Evolutionary conservation across 2,888 invertebrate species (phyloP).

Genomic region (Orthonychiurus folsomi): DNA sequence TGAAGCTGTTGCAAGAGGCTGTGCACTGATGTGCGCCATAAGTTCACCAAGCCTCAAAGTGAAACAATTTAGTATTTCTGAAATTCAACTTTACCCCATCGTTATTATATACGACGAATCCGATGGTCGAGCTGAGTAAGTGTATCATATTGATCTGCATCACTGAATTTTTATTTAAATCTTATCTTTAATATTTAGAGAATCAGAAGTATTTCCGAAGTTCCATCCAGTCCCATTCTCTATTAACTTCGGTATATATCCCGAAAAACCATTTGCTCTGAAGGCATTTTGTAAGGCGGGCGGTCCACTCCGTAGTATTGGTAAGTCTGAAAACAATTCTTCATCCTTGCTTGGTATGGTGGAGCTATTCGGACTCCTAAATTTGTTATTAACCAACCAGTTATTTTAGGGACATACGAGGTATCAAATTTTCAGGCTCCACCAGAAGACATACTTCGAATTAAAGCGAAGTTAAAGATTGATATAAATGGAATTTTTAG

Average conservation of each 20-base stretch:
- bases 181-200: conserved; percentile 49
- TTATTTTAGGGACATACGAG: too few relatives aligned
- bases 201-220: conserved; percentile 82
- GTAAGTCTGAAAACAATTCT: too few relatives aligned
- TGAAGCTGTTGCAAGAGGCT: conserved; percentile 93
- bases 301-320: conserved; percentile 72
- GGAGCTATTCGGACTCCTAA: too few relatives aligned
- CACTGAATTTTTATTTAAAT: neutral
- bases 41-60: conserved; percentile 94
- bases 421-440: too few relatives aligned
- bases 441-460: too few relatives aligned
- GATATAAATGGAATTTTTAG: conserved; percentile 88
- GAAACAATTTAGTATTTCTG: conserved; percentile 86
- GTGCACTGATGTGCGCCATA: conserved; percentile 89
- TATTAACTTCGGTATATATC: conserved; percentile 85
- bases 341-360: too few relatives aligned
- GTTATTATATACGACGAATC: conserved; percentile 69
- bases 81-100: conserved; percentile 84
- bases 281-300: conserved; percentile 69
- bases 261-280: conserved; percentile 77
- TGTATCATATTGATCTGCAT: conserved; percentile 13
- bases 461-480: conserved; percentile 90
- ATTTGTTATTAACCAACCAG: too few relatives aligned
- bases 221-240: conserved; percentile 88
- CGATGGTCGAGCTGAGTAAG: conserved; percentile 53